A percentile compares a stretch with the other conserved stretches of the same genome.
These are phyloP conservation scores for Neosilurus hyrtlii DNA, from an alignment of 2,797 vertebrate genomes.

Conservation along the genomic window DNA sequence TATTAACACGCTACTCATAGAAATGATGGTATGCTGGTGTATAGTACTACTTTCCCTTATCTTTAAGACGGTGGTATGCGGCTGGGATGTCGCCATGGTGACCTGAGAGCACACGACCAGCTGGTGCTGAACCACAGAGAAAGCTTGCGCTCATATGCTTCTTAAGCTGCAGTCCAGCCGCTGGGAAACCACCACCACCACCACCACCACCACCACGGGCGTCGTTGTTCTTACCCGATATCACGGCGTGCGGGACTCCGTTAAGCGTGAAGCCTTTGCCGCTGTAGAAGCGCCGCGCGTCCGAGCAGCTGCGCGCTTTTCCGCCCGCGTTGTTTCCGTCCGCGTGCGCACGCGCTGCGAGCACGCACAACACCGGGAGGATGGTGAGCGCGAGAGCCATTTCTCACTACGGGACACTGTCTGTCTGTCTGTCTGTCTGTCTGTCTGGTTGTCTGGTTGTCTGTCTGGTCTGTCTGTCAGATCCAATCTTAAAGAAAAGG, in stretches of 20 bases:
- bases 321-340: slow-evolving; percentile 56
- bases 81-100: slow-evolving; percentile 17
- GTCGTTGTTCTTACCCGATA: slow-evolving; percentile 83
- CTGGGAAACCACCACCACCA: neutral
- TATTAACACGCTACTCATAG: neutral
- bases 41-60: neutral
- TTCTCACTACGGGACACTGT: neutral
- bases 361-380: slow-evolving; percentile 50
- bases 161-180: neutral
- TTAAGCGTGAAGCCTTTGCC: slow-evolving; percentile 88
- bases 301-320: slow-evolving; percentile 83
- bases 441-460: neutral
- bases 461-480: neutral
- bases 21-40: neutral
- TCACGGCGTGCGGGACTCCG: slow-evolving; percentile 87
- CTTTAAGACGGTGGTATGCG: neutral
- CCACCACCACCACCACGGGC: neutral
- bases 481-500: slow-evolving; percentile 10
- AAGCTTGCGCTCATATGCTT: neutral
- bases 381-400: slow-evolving; percentile 44
- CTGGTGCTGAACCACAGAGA: neutral
- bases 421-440: neutral
- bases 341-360: slow-evolving; percentile 63
- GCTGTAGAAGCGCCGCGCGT: slow-evolving; percentile 90
- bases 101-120: slow-evolving; percentile 16